These are phyloP conservation scores for Amiota minor DNA, from an alignment of 2,888 invertebrate genomes.

Conservation along the genomic window DNA sequence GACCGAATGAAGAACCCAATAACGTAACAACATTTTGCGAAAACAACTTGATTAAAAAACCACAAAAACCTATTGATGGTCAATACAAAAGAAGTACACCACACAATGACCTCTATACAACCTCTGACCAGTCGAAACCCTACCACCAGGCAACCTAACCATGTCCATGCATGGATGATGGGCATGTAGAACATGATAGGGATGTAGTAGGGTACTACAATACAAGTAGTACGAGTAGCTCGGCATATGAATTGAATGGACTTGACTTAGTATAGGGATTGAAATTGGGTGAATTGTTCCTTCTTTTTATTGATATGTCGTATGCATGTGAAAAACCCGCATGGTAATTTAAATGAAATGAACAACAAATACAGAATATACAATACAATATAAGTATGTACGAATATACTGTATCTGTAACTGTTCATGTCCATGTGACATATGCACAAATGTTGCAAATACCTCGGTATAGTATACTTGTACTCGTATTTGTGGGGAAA, in stretches of 20 bases:
- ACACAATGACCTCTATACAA: conserved; percentile 7
- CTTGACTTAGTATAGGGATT: conserved; percentile 1
- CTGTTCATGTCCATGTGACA: neutral
- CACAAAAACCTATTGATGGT: conserved; percentile 52
- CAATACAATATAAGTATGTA: neutral
- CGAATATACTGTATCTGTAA: too few relatives aligned
- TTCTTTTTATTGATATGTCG: conserved; percentile 25
- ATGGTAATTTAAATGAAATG: conserved; percentile 30
- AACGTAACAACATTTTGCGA: conserved; percentile 48
- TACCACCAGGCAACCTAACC: neutral
- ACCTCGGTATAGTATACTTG: neutral
- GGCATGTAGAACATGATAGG: neutral
- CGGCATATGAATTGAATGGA: neutral
- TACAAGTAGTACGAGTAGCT: neutral
- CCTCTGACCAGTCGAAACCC: neutral
- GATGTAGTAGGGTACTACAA: neutral
- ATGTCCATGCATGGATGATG: conserved; percentile 2
- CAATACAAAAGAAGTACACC: conserved; percentile 27
- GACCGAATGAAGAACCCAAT: conserved; percentile 35
- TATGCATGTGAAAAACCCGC: conserved; percentile 15
- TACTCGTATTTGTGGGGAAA: neutral
- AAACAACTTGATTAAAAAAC: conserved; percentile 66
- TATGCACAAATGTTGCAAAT: conserved; percentile 18
- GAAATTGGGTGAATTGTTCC: conserved; percentile 1
- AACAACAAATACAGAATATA: conserved; percentile 16